Percentiles rank a stretch among this genome's conserved stretches.
These are phyloP conservation scores for Melieria omissa DNA, from an alignment of 2,888 invertebrate species.

Conservation along the genomic window DNA sequence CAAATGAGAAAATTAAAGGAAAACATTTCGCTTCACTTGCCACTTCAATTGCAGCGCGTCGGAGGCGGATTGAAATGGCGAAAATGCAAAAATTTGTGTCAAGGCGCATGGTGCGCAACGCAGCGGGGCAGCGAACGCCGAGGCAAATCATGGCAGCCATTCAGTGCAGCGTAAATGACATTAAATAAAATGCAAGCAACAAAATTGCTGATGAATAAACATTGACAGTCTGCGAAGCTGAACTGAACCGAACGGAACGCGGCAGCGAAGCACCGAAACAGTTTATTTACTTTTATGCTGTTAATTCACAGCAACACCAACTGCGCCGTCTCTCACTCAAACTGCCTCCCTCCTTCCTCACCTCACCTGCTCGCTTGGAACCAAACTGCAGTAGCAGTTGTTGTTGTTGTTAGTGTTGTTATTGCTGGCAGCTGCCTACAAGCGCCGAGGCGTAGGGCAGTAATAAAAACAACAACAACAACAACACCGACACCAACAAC, in stretches of 20 bases:
- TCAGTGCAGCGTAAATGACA: slow-evolving; percentile 9
- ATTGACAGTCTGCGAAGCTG: slow-evolving; percentile 4
- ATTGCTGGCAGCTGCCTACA: not conserved
- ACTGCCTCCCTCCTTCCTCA: too few relatives aligned
- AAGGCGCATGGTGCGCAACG: not conserved
- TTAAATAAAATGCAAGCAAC: slow-evolving; percentile 12
- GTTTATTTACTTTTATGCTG: slow-evolving; percentile 11
- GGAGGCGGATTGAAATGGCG: too few relatives aligned
- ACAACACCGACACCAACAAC: too few relatives aligned
- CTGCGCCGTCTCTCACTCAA: not conserved
- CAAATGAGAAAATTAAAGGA: too few relatives aligned
- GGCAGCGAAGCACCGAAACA: too few relatives aligned
- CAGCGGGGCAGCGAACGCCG: too few relatives aligned
- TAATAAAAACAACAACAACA: not conserved
- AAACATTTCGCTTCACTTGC: too few relatives aligned
- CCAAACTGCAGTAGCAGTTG: not conserved
- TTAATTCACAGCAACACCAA: slow-evolving; percentile 20
- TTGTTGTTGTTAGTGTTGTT: not conserved
- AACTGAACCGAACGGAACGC: too few relatives aligned
- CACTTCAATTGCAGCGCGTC: too few relatives aligned
- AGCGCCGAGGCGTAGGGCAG: not conserved
- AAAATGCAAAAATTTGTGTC: not conserved
- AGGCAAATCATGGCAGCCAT: slow-evolving; percentile 7
- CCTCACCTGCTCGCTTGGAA: too few relatives aligned
- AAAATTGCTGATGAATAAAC: slow-evolving; percentile 19